Evolutionary conservation across 2,888 invertebrate species (phyloP).

Genomic region (Euplexia lucipara): DNA sequence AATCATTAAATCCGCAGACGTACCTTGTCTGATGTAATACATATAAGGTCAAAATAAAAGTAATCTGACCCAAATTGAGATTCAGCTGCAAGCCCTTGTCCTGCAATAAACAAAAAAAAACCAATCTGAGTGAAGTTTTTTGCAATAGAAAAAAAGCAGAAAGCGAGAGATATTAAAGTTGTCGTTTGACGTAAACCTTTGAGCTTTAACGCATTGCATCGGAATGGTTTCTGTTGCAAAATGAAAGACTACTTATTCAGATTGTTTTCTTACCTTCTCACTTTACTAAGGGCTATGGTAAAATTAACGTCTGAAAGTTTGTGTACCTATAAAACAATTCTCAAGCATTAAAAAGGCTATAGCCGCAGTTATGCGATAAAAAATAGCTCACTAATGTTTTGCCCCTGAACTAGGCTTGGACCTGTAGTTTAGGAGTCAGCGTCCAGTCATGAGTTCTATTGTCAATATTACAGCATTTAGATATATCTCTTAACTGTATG

Average conservation of each 20-base stretch:
- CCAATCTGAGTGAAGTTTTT: constrained; percentile 12
- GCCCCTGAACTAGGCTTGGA: too few species aligned
- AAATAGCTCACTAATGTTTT: too few species aligned
- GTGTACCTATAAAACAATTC: too few species aligned
- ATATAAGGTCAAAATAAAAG: background rate
- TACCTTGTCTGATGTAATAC: background rate
- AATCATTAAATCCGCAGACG: too few species aligned
- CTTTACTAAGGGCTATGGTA: background rate
- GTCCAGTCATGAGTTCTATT: too few species aligned
- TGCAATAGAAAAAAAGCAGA: constrained; percentile 22
- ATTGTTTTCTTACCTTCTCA: background rate
- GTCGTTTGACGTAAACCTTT: constrained; percentile 41
- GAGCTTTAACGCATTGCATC: constrained; percentile 4
- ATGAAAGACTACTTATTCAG: background rate
- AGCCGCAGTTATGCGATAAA: too few species aligned
- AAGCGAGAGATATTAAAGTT: constrained; percentile 35
- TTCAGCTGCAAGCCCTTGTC: background rate
- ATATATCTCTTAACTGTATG: too few species aligned
- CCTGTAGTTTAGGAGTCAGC: too few species aligned
- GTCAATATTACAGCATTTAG: too few species aligned
- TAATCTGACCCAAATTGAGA: background rate
- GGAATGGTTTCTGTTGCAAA: constrained; percentile 13
- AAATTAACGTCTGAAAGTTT: too few species aligned
- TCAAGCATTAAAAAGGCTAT: too few species aligned
- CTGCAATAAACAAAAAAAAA: constrained; percentile 20